Evolutionary conservation across 2,797 vertebrate species (phyloP).

Genomic region (Danio tinwini): DNA sequence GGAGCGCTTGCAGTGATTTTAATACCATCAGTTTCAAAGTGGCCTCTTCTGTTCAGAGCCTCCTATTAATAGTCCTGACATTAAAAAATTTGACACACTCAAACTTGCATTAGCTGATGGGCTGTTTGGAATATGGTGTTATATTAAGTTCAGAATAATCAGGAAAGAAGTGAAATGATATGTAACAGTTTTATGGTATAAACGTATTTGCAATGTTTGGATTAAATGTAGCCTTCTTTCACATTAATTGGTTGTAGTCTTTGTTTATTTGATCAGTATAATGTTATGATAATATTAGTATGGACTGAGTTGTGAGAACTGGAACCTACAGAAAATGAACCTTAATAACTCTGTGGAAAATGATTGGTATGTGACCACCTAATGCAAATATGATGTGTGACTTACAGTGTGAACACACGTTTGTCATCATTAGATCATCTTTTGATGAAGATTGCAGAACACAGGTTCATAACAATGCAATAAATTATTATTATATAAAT

Average conservation of each 20-base stretch:
- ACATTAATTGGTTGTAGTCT: not conserved
- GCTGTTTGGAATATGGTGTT: slow-evolving; percentile 30
- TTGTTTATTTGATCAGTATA: not conserved
- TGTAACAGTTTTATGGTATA: too few relatives aligned
- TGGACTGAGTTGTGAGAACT: too few relatives aligned
- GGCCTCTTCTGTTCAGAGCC: slow-evolving; percentile 41
- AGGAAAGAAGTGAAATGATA: slow-evolving; percentile 1
- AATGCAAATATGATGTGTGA: not conserved
- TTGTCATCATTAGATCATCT: not conserved
- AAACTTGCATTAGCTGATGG: slow-evolving; percentile 48
- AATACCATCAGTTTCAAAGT: slow-evolving; percentile 50
- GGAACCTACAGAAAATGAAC: too few relatives aligned
- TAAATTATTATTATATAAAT: not conserved
- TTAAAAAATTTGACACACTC: slow-evolving; percentile 50
- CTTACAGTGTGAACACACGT: not conserved
- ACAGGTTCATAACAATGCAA: not conserved
- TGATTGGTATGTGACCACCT: not conserved
- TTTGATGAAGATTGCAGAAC: not conserved
- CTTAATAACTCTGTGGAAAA: too few relatives aligned
- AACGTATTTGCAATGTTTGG: not conserved
- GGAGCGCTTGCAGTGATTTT: slow-evolving; percentile 26
- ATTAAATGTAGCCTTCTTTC: not conserved
- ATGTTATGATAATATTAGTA: not conserved
- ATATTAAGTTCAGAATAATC: slow-evolving; percentile 27
- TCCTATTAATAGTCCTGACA: slow-evolving; percentile 49